Evolutionary conservation across 2,888 invertebrate species (phyloP), one percentile per base, ranked within the genome.

Genomic region (Nomada goodeniana): DNA sequence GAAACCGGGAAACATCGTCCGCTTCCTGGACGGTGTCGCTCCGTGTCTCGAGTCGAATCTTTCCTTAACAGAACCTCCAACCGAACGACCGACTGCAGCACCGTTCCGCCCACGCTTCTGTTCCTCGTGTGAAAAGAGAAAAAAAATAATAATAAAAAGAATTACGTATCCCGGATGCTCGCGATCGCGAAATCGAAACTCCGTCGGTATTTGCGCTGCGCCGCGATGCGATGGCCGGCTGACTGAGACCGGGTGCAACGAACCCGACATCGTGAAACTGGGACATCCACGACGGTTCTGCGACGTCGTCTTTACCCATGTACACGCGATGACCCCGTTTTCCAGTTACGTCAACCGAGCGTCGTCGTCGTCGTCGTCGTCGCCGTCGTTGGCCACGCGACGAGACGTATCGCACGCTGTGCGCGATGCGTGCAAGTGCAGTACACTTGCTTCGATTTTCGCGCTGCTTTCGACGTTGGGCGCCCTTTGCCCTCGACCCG

Each of bases 251-350:
- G 86, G 83, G 91, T 86, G 88, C 91, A 91, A 90, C 82, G 90
- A 91, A 89, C 88, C 79, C 73, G 80, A n/a, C 60, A 78, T 60
- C 76, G 80, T 80, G 84, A 87, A 91, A 91, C 90, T 89, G 85
- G 91, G 90, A 87, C 89, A 89, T 90, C 88, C 87, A 87, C 88
- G 76, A 29, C 78, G 76, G 80, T 84, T 82, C 81, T 65, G 44
- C 88, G 85, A 84, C 79, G 85, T 82, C 80, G 87, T 84, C 78
- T 74, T 80, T 76, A 71, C 80, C 69, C 80, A 75, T 72, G 71
- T 78, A 81, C 76, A 82, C 86, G 75, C 80, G 68, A 55, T 85
- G 87, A 88, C 87, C 87, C 77, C 82, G 72, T 88, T 88, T 86
- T 83, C 80, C 80, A 80, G 71, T 82, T 84, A 87, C 78, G 78